Evolutionary conservation across 2,797 vertebrate species (phyloP), one percentile per base, ranked within the genome.

Genomic region (Psittacula echo): DNA sequence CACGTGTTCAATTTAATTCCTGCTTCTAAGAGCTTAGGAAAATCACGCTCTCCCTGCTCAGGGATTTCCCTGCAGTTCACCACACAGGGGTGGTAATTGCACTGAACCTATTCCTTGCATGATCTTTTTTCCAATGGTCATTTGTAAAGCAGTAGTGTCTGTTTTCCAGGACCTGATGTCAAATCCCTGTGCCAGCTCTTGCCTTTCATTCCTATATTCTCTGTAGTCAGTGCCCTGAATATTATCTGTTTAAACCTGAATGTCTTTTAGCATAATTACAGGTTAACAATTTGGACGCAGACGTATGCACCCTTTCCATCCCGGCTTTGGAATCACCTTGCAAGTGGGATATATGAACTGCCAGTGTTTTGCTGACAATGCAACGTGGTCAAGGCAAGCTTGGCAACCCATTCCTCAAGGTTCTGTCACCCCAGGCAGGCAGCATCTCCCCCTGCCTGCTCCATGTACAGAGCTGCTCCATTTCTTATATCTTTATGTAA

Each of bases 1-100:
- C 64, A 78, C 67, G 6, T 87, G 89, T 32, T 80, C 72, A 68
- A 90, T 90, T 87, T 77, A 85, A 93, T 93, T 94, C 61, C 74
- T 82, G 62, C 47, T 75, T 95, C 71, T 51, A 42, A 64, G 81
- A 84, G 51, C 48, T 92, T 89, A 76, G 81, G 47, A 85, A 79
- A 94, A 45, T 30, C 56, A 6, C 26, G 71, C 17, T 30, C 24
- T 34, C 39, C 48, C 61, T 86, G 83, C 81, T 51, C 8, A 22
- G 5, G 37, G 76, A 60, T 76, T 85, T 90, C 71, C 45, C 51
- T 64, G 67, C 65, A 27, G n/a, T 15, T 7, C 24, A 3, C 15
- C 29, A 10, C 47, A 21, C 1, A 3, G 21, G 42, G 32, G 22
- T 22, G 34, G 56, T 9, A 5, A 60, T 7, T 47, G 22, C 86